These are phyloP conservation scores for Protonibea diacanthus DNA, from an alignment of 2,797 vertebrate species.

Conservation along the genomic window DNA sequence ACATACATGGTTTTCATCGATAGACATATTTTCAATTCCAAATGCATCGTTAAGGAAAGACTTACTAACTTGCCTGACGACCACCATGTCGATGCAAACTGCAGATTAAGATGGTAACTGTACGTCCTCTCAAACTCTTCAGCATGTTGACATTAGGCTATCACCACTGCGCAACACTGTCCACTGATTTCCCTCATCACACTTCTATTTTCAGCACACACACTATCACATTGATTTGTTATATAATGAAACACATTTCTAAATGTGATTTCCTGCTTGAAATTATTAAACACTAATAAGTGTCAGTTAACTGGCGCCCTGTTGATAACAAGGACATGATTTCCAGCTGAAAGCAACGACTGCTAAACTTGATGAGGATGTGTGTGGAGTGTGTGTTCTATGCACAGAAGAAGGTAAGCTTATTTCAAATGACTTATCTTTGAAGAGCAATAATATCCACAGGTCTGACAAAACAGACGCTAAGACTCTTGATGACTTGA, in stretches of 20 bases:
- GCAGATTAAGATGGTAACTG: background rate
- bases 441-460: background rate
- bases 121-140: background rate
- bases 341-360: background rate
- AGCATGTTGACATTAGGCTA: background rate
- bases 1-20: no score
- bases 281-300: slow-evolving; percentile 30
- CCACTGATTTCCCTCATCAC: slow-evolving; percentile 1
- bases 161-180: background rate
- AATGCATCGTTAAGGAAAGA: background rate
- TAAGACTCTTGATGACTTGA: background rate
- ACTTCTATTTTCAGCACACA: slow-evolving; percentile 17
- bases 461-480: background rate
- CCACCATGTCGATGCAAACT: background rate
- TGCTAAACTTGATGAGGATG: background rate
- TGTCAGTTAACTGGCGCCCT: slow-evolving; percentile 45
- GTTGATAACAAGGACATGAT: slow-evolving; percentile 11
- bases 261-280: slow-evolving; percentile 44
- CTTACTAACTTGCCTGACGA: background rate
- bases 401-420: background rate
- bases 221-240: slow-evolving; percentile 17
- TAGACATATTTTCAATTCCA: no score
- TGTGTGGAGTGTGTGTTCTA: background rate
- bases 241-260: slow-evolving; percentile 46
- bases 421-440: slow-evolving; percentile 1